phyloP scores from a whole-genome alignment of 64 coral and sea anemone genomes.

The Orbicella faveolata region DNA sequence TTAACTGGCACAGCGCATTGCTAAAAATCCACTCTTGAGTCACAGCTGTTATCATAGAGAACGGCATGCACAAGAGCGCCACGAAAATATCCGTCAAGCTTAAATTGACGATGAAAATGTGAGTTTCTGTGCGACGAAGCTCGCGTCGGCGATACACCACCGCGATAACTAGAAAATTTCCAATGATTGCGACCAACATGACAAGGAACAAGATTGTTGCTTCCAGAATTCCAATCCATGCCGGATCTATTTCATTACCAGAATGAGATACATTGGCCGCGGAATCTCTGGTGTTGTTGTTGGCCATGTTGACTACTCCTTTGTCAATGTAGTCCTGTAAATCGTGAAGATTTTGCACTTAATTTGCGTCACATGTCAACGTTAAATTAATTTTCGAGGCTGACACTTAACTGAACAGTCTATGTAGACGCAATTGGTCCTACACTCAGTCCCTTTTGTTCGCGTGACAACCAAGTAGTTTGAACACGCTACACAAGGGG shows the following conservation, averaged over 20 bases:
- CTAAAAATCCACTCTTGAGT: constrained; percentile 59
- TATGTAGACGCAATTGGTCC: background rate
- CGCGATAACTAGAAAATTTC: constrained; percentile 62
- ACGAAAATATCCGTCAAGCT: constrained; percentile 72
- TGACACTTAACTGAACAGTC: background rate
- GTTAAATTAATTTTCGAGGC: background rate
- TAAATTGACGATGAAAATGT: constrained; percentile 71
- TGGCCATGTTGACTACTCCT: background rate
- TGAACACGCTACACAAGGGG: background rate
- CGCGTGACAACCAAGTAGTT: background rate
- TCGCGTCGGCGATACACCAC: constrained; percentile 63
- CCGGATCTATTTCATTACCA: background rate
- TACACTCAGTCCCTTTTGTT: background rate
- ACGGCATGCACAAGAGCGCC: constrained; percentile 68
- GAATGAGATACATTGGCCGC: background rate
- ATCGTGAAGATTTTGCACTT: background rate
- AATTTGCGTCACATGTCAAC: constrained; percentile 16
- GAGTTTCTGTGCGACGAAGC: constrained; percentile 59
- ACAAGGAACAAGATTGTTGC: constrained; percentile 33
- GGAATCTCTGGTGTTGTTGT: background rate
- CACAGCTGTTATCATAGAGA: constrained; percentile 60
- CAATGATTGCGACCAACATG: constrained; percentile 51
- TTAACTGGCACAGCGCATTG: constrained; percentile 48
- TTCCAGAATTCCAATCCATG: constrained; percentile 55
- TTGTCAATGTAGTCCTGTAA: background rate